Base-by-base conservation (phyloP, 1,140 invertebrate genomes). In the Cyrtorhinus lividipennis region DNA sequence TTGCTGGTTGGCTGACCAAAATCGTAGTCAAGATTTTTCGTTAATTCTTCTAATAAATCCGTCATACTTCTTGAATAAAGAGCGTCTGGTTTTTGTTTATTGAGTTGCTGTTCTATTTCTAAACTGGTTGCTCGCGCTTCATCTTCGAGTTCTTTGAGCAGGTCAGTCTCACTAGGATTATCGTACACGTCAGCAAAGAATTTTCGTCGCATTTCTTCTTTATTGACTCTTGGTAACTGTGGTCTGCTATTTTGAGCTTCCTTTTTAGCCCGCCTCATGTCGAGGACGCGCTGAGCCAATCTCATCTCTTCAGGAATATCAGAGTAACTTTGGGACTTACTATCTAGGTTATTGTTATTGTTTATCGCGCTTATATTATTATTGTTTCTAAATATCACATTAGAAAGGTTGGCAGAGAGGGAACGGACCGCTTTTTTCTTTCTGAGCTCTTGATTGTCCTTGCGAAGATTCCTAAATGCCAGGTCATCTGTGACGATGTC, bases 401-500 rank as follows among this genome's bases (percentile, higher is more conserved):
- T 83, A 56, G 84, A 85, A 59, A 90, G 82, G 70, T 90, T 90
- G 0, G 87, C 87, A 0, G 88, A 90, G 20, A 90, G 72, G 0
- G 87, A 89, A 59, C 87, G 77, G 2, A 87, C 83, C 2, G 87
- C 86, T 63, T 86, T 77, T 66, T 86, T 86, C 72, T 88, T 89
- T 69, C 3, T 73, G 24, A 67, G 66, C 72, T 61, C 61, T 66
- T 72, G 70, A 59, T 77, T 74, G 74, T 92, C 90, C 75, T 92
- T 92, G 22, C 91, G 78, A 2, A 93, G 73, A 68, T 82, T 85
- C 68, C 91, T 76, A 70, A 86, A 92, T 0, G 90, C 90, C 68
- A 93, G 74, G 76, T 94, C 90, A 72, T 94, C 91, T 65, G 84
- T 83, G 2, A 92, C 83, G 13, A 91, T 72, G 72, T 94, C 88